Conservation (phyloP, 1,140 invertebrate genomes). For the Drosophila serrata region DNA sequence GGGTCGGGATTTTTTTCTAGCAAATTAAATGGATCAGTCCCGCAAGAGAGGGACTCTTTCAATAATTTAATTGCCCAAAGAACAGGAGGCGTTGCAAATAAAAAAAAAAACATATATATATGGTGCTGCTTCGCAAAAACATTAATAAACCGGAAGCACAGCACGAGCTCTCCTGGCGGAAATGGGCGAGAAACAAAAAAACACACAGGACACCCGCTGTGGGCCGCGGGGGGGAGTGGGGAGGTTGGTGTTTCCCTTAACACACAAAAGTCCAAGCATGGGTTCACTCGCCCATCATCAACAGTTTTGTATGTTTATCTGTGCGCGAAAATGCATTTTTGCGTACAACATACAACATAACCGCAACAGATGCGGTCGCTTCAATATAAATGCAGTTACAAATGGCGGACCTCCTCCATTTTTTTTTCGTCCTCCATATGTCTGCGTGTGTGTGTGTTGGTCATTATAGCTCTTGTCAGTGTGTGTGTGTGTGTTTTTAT, state of each 20-base stretch:
- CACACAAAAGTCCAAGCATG: constrained; percentile 55
- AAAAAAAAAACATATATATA: constrained; percentile 19
- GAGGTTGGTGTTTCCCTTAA: constrained; percentile 16
- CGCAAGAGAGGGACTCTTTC: constrained; percentile 33
- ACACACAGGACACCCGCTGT: constrained; percentile 11
- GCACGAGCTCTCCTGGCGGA: constrained; percentile 60
- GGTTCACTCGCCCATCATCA: constrained; percentile 39
- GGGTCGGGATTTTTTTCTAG: constrained; percentile 31
- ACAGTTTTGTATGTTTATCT: constrained; percentile 74
- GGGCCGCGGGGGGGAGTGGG: background rate
- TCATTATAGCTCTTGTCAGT: constrained; percentile 61
- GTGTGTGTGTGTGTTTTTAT: constrained; percentile 56
- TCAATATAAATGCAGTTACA: constrained; percentile 84
- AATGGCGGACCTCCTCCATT: constrained; percentile 51
- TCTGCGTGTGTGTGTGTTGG: constrained; percentile 59
- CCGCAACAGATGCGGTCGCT: constrained; percentile 83
- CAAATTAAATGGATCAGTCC: constrained; percentile 51
- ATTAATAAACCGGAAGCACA: constrained; percentile 77
- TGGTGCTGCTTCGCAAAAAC: constrained; percentile 47
- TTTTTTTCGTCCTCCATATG: background rate
- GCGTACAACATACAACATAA: constrained; percentile 83
- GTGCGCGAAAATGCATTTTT: constrained; percentile 83
- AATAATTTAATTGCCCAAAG: constrained; percentile 70
- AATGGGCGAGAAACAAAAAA: constrained; percentile 63
- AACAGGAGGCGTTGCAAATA: constrained; percentile 3